Base-by-base conservation (phyloP, 1,140 invertebrate species). In the Diachasma alloeum region DNA sequence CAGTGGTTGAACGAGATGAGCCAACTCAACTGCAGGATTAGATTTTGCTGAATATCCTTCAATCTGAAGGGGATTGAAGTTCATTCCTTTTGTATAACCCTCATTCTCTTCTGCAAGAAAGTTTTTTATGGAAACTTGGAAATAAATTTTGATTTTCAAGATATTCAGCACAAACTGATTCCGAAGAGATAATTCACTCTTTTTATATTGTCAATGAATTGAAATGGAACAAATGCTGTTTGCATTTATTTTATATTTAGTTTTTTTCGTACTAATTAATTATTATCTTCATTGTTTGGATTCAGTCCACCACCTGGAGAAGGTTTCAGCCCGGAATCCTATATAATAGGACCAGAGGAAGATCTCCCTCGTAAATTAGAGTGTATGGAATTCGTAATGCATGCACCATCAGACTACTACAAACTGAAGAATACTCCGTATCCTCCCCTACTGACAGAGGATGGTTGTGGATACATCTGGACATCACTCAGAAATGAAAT, bases 361-460 rank as follows among this genome's bases (percentile, higher is more conserved):
- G 96, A 98, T 81, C 89, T 97, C 4, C 95, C 96, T 0, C 90
- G 96, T 4, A 96, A 95, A 89, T 90, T 98, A 66, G 95, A 96
- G 68, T 96, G 92, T 77, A 94, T 98, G 93, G 94, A 97, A 84
- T 98, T 97, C 91, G 93, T 97, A 11, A 97, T 97, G 93, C 96
- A 97, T 86, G 95, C 96, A 1, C 96, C 96, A 1, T 96, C 95
- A 9, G 96, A 97, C 86, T 98, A 97, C 89, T 98, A 94, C 84
- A 94, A 94, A 83, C 90, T 94, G 13, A 93, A 92, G 79, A 94
- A 91, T 76, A 93, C 92, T 39, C 96, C 96, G 0, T 97, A 96
- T 86, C 95, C 94, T 0, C 87, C 92, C 9, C 85, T 91, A 1
- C 86, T 91, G 67, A 87, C 89, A 1, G 92, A 93, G 82, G 89